Evolutionary conservation across 2,113 vertebrate genomes (phyloP).

Genomic region (Callithrix jacchus): DNA sequence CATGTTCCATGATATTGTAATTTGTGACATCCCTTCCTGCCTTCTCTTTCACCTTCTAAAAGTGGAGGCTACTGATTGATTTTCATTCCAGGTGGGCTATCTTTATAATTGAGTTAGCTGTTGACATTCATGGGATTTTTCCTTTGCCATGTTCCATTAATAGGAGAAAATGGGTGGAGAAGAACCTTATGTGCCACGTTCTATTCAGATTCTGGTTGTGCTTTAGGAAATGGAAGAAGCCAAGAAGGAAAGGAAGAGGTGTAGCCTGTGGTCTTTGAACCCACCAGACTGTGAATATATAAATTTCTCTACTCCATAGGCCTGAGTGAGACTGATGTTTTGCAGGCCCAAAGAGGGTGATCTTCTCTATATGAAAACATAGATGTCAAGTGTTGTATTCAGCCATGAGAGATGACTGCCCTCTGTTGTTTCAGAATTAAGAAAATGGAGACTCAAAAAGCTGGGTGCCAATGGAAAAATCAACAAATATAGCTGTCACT

Average conservation of each 20-base stretch:
- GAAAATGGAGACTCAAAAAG: slow-evolving; percentile 53
- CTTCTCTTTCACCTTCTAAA: not conserved
- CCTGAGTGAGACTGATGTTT: slow-evolving; percentile 58
- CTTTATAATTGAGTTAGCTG: not conserved
- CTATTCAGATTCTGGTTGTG: slow-evolving; percentile 37
- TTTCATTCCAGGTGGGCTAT: not conserved
- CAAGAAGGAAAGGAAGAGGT: slow-evolving; percentile 65
- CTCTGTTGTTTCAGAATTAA: slow-evolving; percentile 67
- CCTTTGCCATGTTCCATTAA: slow-evolving; percentile 52
- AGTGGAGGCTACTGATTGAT: not conserved
- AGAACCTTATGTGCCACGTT: slow-evolving; percentile 7
- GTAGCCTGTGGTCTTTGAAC: slow-evolving; percentile 53
- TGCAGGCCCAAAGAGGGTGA: slow-evolving; percentile 68
- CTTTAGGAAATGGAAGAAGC: slow-evolving; percentile 42
- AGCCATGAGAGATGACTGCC: slow-evolving; percentile 61
- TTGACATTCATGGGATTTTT: slow-evolving; percentile 23
- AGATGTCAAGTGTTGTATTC: slow-evolving; percentile 46
- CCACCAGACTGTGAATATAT: slow-evolving; percentile 51
- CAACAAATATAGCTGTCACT: slow-evolving; percentile 53
- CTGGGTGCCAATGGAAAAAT: slow-evolving; percentile 61
- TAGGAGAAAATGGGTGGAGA: slow-evolving; percentile 45
- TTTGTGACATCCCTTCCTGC: not conserved
- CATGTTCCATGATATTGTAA: not conserved
- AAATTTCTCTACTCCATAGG: slow-evolving; percentile 45
- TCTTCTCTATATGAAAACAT: slow-evolving; percentile 63